Percentiles rank a stretch among this genome's conserved stretches.
Conservation (phyloP, 2,888 invertebrate genomes). For the Sarcophaga rosellei region DNA sequence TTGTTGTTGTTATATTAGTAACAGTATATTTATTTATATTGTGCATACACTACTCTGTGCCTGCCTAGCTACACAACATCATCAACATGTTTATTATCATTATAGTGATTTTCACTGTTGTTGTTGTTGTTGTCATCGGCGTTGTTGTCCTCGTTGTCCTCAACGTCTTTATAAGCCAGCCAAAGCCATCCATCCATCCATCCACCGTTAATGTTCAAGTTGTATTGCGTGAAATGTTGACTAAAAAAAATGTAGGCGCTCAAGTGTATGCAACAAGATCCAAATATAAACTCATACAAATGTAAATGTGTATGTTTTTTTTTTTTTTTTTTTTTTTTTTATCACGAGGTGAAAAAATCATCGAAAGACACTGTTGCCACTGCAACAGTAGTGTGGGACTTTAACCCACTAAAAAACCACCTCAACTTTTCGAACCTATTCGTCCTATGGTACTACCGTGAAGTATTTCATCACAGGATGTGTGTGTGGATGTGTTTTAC, state of each 20-base stretch:
- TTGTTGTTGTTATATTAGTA: neutral
- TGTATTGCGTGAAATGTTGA: slow-evolving; percentile 63
- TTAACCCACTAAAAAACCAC: too few relatives aligned
- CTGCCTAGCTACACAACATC: neutral
- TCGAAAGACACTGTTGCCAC: too few relatives aligned
- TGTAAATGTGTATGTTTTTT: slow-evolving; percentile 9
- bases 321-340: too few relatives aligned
- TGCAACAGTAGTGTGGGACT: too few relatives aligned
- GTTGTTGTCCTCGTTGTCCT: slow-evolving; percentile 1
- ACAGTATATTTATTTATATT: neutral
- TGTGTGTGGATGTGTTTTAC: neutral
- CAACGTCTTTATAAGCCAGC: neutral
- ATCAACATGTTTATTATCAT: neutral
- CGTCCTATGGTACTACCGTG: too few relatives aligned
- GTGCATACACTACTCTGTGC: too few relatives aligned
- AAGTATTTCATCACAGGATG: too few relatives aligned
- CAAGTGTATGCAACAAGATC: slow-evolving; percentile 65
- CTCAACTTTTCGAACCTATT: too few relatives aligned
- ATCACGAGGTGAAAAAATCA: too few relatives aligned
- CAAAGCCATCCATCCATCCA: neutral
- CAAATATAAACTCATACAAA: slow-evolving; percentile 49
- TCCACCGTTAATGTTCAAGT: slow-evolving; percentile 26
- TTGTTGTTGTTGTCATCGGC: slow-evolving; percentile 26
- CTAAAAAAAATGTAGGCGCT: slow-evolving; percentile 56
- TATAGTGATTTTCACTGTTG: neutral